Conservation (phyloP, 2,797 vertebrate genomes). For the Sarcoramphus papa region DNA sequence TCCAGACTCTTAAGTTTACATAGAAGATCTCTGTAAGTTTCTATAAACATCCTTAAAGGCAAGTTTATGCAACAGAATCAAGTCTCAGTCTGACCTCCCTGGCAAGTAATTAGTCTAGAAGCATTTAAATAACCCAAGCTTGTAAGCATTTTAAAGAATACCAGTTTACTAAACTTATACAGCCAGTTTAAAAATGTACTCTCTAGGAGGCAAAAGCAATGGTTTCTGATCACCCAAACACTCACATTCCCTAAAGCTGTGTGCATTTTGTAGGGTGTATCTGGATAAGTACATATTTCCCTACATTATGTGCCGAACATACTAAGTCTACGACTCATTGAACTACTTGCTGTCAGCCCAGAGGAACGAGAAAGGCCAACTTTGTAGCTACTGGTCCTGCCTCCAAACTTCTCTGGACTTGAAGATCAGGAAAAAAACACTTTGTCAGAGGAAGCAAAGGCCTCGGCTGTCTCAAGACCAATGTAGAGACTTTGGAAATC, state of each 20-base stretch:
- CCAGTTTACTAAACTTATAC: background rate
- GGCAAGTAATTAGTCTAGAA: background rate
- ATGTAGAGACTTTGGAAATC: background rate
- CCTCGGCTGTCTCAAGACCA: background rate
- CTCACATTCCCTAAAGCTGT: background rate
- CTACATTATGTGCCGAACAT: background rate
- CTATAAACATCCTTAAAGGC: constrained; percentile 11
- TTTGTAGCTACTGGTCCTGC: fast-evolving
- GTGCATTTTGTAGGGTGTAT: background rate
- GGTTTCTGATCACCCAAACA: background rate
- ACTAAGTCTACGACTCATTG: background rate
- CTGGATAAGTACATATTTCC: background rate
- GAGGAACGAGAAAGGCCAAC: background rate
- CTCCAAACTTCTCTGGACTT: background rate
- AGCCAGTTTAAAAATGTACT: background rate
- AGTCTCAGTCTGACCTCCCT: background rate
- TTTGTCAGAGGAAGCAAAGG: background rate
- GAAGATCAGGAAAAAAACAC: background rate
- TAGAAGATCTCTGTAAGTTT: background rate
- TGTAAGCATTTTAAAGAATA: background rate
- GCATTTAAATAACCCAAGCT: background rate
- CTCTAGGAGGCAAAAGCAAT: background rate
- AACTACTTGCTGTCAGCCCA: background rate
- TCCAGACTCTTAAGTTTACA: background rate
- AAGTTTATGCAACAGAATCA: constrained; percentile 15